Percentiles rank a stretch among this genome's conserved stretches.
Evolutionary conservation across 2,797 vertebrate genomes (phyloP).

Genomic region (Vipera ursinii): DNA sequence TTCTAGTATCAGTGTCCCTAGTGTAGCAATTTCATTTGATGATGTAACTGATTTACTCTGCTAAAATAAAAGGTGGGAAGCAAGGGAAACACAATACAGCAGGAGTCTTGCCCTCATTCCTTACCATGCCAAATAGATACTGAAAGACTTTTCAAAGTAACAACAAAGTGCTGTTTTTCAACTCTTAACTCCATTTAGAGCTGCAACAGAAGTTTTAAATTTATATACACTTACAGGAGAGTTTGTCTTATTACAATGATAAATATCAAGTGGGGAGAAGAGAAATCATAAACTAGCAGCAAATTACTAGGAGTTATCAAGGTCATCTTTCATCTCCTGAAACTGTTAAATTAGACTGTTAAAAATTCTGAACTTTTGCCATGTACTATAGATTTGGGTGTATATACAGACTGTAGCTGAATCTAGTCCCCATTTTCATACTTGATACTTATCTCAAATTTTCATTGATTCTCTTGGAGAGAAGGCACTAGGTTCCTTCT

Average conservation of each 20-base stretch:
- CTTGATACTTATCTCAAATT: slow-evolving; percentile 23
- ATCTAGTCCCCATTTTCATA: background rate
- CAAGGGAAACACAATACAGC: background rate
- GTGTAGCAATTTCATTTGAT: background rate
- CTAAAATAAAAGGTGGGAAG: background rate
- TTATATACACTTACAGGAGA: background rate
- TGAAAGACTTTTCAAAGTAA: background rate
- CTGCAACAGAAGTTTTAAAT: background rate
- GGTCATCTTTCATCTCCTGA: background rate
- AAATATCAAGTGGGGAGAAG: background rate
- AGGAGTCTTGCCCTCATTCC: background rate
- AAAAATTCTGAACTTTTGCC: background rate
- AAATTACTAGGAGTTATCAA: background rate
- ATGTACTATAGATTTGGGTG: background rate
- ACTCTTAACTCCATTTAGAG: background rate
- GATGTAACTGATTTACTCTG: background rate
- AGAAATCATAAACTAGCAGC: background rate
- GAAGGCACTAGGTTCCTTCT: background rate
- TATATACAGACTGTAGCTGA: background rate
- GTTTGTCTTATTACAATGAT: background rate
- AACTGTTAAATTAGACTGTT: background rate
- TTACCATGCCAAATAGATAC: background rate
- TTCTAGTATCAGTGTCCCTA: background rate
- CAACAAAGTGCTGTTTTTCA: background rate
- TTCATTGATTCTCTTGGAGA: slow-evolving; percentile 38